A percentile compares a stretch with the other conserved stretches of the same genome.
Conservation (phyloP, 2,797 vertebrate species). For the Poecile montanus region DNA sequence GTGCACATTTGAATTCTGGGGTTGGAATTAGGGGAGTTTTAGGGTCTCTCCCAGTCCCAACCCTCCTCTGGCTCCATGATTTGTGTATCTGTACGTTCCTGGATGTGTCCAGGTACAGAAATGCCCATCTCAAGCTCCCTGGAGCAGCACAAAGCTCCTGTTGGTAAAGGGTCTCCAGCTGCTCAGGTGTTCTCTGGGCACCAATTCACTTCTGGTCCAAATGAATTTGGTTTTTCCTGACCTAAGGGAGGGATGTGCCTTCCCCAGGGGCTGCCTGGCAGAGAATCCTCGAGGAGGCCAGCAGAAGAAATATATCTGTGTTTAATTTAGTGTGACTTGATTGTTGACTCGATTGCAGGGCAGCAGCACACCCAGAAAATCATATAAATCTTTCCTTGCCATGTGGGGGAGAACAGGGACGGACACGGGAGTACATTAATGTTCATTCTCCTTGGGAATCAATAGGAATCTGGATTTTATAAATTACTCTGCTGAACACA, state of each 20-base stretch:
- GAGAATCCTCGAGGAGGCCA: not conserved
- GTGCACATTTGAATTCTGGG: no score
- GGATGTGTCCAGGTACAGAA: fast-evolving
- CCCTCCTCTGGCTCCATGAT: not conserved
- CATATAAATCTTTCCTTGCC: slow-evolving; percentile 12
- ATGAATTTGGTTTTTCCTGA: not conserved
- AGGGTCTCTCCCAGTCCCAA: not conserved
- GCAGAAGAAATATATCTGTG: not conserved
- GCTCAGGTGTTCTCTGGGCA: not conserved
- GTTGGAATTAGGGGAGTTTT: not conserved
- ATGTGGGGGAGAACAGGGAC: slow-evolving; percentile 22
- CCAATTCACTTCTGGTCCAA: not conserved
- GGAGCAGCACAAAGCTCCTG: not conserved
- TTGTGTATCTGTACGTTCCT: fast-evolving
- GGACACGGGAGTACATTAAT: slow-evolving; percentile 31
- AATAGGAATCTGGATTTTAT: slow-evolving; percentile 68
- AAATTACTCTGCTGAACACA: slow-evolving; percentile 44
- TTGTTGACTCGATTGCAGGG: slow-evolving; percentile 27
- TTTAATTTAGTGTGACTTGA: slow-evolving; percentile 54
- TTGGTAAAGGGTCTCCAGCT: not conserved
- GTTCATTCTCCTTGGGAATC: slow-evolving; percentile 62
- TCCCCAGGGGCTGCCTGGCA: not conserved
- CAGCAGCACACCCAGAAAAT: slow-evolving; percentile 28
- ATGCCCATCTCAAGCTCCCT: not conserved
- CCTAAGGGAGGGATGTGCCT: not conserved